Evolutionary conservation across 2,113 vertebrate species (phyloP).

Genomic region (Brachypteracias leptosomus): DNA sequence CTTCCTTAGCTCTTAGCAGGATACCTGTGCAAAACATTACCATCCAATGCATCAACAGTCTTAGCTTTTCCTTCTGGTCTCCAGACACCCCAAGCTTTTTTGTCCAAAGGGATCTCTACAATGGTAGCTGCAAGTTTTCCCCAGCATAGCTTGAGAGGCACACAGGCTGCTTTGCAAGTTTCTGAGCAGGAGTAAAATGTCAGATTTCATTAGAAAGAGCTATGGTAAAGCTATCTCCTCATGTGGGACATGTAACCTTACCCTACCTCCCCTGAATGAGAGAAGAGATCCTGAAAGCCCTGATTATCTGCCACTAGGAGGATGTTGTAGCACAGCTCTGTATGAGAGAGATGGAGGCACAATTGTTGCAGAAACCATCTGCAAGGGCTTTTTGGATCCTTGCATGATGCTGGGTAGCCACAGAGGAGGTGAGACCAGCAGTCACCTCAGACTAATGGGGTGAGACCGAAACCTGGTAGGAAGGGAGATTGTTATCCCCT

Average conservation of each 20-base stretch:
- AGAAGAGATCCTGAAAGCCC: background rate
- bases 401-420: background rate
- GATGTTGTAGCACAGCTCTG: accelerated
- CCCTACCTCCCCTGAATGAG: background rate
- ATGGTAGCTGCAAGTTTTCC: background rate
- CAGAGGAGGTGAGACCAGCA: accelerated
- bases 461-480: background rate
- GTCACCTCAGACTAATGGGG: background rate
- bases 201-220: background rate
- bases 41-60: background rate
- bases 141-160: background rate
- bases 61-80: background rate
- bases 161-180: background rate
- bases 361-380: background rate
- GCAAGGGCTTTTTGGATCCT: background rate
- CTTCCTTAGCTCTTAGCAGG: background rate
- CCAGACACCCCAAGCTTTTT: background rate
- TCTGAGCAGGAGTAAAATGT: background rate
- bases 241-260: background rate
- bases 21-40: background rate
- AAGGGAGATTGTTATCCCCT: background rate
- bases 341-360: background rate
- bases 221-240: background rate
- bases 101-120: background rate
- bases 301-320: background rate